A percentile compares a stretch with the other conserved stretches of the same genome.
Conservation (phyloP, 37 sponge, comb jelly and placozoan species). For the Geodia barretti region DNA sequence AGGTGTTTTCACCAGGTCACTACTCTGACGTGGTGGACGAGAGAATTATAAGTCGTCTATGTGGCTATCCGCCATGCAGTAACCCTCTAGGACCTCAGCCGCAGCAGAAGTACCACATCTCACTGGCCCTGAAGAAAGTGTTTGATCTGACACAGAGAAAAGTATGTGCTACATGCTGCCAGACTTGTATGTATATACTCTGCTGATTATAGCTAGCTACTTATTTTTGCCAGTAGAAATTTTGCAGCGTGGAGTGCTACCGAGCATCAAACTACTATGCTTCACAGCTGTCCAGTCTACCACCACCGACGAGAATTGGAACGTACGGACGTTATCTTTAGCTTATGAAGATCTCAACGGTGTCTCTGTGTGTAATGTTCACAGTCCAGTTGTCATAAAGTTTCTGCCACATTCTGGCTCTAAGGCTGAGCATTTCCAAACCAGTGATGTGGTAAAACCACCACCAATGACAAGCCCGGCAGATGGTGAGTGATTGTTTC, state of each 20-base stretch:
- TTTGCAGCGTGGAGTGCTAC: conserved; percentile 69
- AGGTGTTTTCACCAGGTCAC: conserved; percentile 39
- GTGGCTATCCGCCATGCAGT: conserved; percentile 80
- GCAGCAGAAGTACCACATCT: conserved; percentile 78
- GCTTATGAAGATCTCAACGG: too few species aligned
- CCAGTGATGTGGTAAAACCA: too few species aligned
- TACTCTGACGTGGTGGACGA: conserved; percentile 83
- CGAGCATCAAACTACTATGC: conserved; percentile 67
- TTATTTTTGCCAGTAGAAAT: conserved; percentile 61
- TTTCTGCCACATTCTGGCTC: too few species aligned
- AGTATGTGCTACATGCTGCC: conserved; percentile 10
- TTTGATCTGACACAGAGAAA: conserved; percentile 81
- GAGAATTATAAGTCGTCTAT: conserved; percentile 58
- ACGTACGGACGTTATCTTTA: conserved; percentile 14
- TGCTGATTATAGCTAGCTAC: too few species aligned
- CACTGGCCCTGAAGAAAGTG: conserved; percentile 47
- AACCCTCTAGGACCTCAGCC: conserved; percentile 43
- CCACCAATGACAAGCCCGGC: too few species aligned
- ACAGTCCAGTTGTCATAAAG: too few species aligned
- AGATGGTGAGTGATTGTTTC: too few species aligned
- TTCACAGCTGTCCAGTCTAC: conserved; percentile 58
- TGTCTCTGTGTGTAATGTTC: too few species aligned
- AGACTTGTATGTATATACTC: background rate
- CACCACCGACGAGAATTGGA: conserved; percentile 40
- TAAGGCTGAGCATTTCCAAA: too few species aligned